Conservation (phyloP, 2,113 vertebrate genomes). For the Coryphaenoides rupestris region DNA sequence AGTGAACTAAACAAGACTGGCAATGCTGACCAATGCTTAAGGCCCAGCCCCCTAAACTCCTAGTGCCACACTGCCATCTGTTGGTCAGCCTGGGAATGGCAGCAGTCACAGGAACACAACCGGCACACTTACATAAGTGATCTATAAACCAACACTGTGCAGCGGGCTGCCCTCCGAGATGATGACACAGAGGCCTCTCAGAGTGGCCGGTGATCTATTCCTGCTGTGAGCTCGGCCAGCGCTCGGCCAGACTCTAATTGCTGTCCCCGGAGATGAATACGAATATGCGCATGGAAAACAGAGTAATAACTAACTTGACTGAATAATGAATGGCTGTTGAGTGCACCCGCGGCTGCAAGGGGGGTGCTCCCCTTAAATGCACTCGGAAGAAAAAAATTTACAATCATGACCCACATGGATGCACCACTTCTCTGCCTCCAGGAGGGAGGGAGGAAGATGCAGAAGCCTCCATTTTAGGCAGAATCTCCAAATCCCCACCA, state of each 20-base stretch:
- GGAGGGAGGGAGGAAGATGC: slow-evolving; percentile 6
- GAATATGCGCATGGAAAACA: too few relatives aligned
- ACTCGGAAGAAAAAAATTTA: too few relatives aligned
- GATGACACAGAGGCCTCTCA: slow-evolving; percentile 5
- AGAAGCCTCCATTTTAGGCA: slow-evolving; percentile 41
- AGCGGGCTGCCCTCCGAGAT: slow-evolving; percentile 26
- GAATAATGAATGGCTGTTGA: too few relatives aligned
- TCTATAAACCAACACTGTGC: slow-evolving; percentile 39
- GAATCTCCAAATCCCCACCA: slow-evolving; percentile 12
- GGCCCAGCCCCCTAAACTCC: not conserved
- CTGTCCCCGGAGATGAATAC: too few relatives aligned
- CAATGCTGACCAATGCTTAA: not conserved
- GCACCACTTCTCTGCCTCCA: slow-evolving; percentile 18
- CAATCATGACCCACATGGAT: slow-evolving; percentile 51
- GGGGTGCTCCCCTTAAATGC: too few relatives aligned
- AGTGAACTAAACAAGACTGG: slow-evolving; percentile 3
- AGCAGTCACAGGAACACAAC: not conserved
- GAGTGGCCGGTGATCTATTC: too few relatives aligned
- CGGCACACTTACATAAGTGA: slow-evolving; percentile 48
- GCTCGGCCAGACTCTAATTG: too few relatives aligned
- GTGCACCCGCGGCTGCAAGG: too few relatives aligned
- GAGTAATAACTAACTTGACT: too few relatives aligned
- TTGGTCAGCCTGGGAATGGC: slow-evolving; percentile 29
- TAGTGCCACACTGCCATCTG: slow-evolving; percentile 62
- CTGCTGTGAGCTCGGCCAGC: too few relatives aligned